Evolutionary conservation across 2,113 vertebrate genomes (phyloP), one percentile per base, ranked within the genome.

Genomic region (Bujurquina vittata): DNA sequence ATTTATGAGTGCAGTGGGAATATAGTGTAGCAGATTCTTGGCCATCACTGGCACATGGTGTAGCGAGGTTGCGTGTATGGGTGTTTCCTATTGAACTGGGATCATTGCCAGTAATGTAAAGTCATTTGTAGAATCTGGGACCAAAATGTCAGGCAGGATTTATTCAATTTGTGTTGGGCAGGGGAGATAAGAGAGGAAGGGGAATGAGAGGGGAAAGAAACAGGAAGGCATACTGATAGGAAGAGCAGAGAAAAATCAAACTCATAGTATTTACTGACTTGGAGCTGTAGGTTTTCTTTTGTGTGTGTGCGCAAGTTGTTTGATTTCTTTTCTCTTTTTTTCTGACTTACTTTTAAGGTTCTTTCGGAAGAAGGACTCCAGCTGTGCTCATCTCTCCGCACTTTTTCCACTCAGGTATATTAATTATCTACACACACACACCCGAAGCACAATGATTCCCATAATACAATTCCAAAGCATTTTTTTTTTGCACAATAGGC

Each of bases 321-420:
- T 59, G 9, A 60, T n/a, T 58, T 77, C 26, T 62, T 57, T 37
- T 37, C 2, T 57, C 6, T 33, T 54, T n/a, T 57, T 56, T 80
- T 62, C 29, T 83, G 3, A 60, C 52, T 84, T 63, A 40, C 63
- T 77, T 22, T 76, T 60, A 86, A 99, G 98, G 96, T 97, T 92
- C 96, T 99, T 87, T 97, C 97, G 81, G 93, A 97, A 84, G 97
- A 99, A 79, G 97, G 98, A 37, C 95, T 97, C 88, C 98, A 97
- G 87, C 94, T 99, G 88, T 96, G 96, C 85, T 96, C 97, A 49
- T 95, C 96, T 87, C 94, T 98, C 33, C 97, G 94, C 60, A 91
- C 93, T 9, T 96, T 99, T 91, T 97, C 96, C 79, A 93, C 96
- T 88, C 97, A 98, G 97, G 98, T 99, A 96, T 57, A 40, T 17